These are phyloP conservation scores for Bombus haemorrhoidalis DNA, from an alignment of 1,140 invertebrate species.

Conservation along the genomic window DNA sequence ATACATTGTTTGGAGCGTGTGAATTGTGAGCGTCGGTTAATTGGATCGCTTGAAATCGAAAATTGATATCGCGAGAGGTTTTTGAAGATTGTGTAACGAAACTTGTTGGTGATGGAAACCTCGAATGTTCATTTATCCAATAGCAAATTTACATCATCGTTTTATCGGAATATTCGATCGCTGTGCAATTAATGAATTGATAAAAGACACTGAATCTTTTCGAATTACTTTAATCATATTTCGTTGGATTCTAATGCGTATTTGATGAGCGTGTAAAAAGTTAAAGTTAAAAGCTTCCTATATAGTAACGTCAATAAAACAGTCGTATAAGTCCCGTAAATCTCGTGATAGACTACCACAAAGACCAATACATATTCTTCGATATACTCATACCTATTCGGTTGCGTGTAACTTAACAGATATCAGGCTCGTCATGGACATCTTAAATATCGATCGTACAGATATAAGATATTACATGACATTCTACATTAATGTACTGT, in stretches of 20 bases:
- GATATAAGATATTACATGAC: not conserved
- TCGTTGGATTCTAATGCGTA: not conserved
- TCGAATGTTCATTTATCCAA: not conserved
- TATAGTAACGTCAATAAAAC: constrained; percentile 7
- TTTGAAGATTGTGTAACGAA: constrained; percentile 3
- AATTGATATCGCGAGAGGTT: not conserved
- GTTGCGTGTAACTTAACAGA: not conserved
- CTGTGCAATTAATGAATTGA: not conserved
- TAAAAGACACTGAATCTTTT: not conserved
- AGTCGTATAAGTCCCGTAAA: constrained; percentile 18
- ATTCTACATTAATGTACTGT: not conserved
- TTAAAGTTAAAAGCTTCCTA: not conserved
- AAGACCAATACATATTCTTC: constrained; percentile 34
- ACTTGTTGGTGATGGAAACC: not conserved
- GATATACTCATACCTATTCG: not conserved
- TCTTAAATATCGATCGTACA: not conserved
- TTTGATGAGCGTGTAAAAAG: not conserved
- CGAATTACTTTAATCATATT: not conserved
- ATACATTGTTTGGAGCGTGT: not conserved
- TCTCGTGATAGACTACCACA: not conserved
- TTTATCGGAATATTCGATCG: not conserved
- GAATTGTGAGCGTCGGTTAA: not conserved
- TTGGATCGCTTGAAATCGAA: not conserved
- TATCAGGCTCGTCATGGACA: not conserved
- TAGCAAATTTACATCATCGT: not conserved